These are phyloP conservation scores for Perognathus longimembris DNA, from an alignment of 2,113 vertebrate species.

Conservation along the genomic window DNA sequence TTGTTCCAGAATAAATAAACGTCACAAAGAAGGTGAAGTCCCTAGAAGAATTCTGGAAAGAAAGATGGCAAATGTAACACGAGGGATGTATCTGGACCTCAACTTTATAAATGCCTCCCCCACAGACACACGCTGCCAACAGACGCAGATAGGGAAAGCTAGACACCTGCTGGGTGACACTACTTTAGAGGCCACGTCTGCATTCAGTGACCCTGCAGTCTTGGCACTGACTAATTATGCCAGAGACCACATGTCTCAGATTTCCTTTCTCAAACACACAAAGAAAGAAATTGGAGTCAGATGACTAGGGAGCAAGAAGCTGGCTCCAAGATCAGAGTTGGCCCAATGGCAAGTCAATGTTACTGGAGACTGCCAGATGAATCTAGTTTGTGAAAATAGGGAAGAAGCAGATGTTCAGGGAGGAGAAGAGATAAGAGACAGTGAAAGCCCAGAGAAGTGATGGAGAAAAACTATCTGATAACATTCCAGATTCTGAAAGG, in stretches of 20 bases:
- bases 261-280: conserved; percentile 39
- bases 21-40: not conserved
- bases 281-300: conserved; percentile 37
- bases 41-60: not conserved
- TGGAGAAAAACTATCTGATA: conserved; percentile 30
- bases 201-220: not conserved
- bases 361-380: conserved; percentile 11
- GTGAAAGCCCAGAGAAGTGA: conserved; percentile 1
- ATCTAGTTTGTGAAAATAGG: conserved; percentile 4
- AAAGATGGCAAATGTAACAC: not conserved
- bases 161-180: not conserved
- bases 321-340: not conserved
- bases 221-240: not conserved
- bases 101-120: not conserved
- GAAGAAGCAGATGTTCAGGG: conserved; percentile 47
- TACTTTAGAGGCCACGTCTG: not conserved
- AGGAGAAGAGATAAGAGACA: conserved; percentile 25
- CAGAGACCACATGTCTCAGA: conserved; percentile 5
- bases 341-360: not conserved
- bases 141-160: not conserved
- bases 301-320: not conserved
- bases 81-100: not conserved
- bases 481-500: conserved; percentile 17
- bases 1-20: not conserved
- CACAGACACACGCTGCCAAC: too few relatives aligned